Base-by-base conservation (phyloP, 2,888 invertebrate species). In the Lissonota sp. region DNA sequence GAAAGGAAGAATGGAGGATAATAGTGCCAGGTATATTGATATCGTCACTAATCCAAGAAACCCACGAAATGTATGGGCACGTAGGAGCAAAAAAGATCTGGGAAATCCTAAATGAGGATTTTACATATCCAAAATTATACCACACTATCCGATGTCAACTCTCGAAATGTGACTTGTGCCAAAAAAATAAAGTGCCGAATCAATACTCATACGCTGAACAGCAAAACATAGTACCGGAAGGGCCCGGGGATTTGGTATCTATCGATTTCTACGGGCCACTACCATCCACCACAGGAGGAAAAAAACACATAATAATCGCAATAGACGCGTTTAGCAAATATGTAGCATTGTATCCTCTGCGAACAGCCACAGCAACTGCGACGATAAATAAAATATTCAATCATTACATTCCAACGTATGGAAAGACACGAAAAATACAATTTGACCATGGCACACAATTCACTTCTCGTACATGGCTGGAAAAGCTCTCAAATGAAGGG, bases 391-490 rank as follows among this genome's bases (percentile, higher is more conserved):
- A 26, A 26, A 26, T 26, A 26, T 26, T 26, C 26, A 26, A 26
- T 26, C 26, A 26, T 26, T 26, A 26, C 26, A 26, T 26, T 26
- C 26, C 26, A 26, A 26, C 26, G 3, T 26, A 26, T 26, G 26
- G 26, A 26, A 26, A 26, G 1, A 1, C 26, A 49, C 39, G 40
- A 40, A 60, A 12, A 12, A 0, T 74, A 0, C 51, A 49, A 40
- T 66, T 49, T 10, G 74, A 74, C 7, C 74, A 74, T 3, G 74
- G 74, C 0, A 74, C 74, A 0, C 74, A 66, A 6, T 74, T 66
- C 8, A 74, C 74, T 0, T 53, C 58, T 0, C 4, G 7, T 0
- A 51, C 26, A 16, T 74, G 66, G 74, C 0, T 58, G 5, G 7
- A 58, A 0, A 58, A 58, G n/a, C n/a, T 74, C 0, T 12, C 26